Evolutionary conservation across 2,888 invertebrate genomes (phyloP).

Genomic region (Plebejus argus): DNA sequence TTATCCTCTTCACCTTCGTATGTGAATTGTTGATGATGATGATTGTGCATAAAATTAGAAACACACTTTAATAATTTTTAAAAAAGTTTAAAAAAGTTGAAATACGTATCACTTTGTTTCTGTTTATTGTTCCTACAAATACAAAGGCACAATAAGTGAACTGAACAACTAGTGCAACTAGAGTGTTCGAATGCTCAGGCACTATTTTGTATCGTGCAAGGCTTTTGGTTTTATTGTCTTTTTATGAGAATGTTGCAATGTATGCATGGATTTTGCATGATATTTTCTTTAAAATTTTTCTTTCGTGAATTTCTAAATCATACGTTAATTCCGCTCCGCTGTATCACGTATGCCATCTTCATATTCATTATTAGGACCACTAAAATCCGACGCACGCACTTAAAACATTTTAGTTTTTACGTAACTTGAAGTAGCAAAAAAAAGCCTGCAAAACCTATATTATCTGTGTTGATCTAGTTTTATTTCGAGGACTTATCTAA

Average conservation of each 20-base stretch:
- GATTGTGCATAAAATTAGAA: not conserved
- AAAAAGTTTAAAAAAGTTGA: no score
- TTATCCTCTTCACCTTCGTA: no score
- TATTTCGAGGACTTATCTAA: not conserved
- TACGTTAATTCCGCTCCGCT: no score
- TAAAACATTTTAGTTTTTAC: no score
- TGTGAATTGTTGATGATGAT: no score
- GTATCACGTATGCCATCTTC: no score
- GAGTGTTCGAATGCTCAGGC: not conserved
- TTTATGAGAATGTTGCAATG: not conserved
- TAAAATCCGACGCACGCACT: no score
- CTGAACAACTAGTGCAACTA: not conserved
- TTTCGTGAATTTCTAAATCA: no score
- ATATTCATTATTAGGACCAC: no score
- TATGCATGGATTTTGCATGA: not conserved
- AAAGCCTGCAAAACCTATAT: not conserved
- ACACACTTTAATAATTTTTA: no score
- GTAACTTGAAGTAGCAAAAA: no score
- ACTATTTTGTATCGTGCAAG: not conserved
- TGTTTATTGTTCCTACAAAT: not conserved
- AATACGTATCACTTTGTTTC: not conserved
- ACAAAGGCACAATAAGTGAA: not conserved
- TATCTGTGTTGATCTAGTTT: not conserved
- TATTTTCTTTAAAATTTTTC: not conserved
- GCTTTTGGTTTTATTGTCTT: not conserved